These are phyloP conservation scores for Fregetta grallaria DNA, from an alignment of 2,113 vertebrate species.

Conservation along the genomic window DNA sequence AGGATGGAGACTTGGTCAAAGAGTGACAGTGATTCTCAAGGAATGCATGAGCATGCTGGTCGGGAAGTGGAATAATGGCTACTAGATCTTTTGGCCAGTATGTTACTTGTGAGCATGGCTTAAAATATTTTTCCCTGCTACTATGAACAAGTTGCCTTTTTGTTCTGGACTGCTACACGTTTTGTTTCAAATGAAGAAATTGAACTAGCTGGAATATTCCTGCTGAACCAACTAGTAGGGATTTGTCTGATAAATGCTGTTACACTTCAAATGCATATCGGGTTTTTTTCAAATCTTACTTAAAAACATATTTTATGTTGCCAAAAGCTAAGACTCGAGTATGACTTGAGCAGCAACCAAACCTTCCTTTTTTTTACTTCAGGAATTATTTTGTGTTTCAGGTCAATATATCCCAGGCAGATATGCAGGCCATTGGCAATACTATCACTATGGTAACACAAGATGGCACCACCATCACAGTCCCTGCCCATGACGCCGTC, in stretches of 20 bases:
- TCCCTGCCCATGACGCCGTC: constrained; percentile 90
- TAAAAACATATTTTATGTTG: not conserved
- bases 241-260: not conserved
- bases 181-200: not conserved
- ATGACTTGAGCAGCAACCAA: not conserved
- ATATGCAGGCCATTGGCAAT: constrained; percentile 92
- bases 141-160: not conserved
- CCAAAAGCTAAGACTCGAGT: not conserved
- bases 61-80: not conserved
- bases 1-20: not conserved
- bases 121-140: not conserved
- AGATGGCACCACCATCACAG: constrained; percentile 96
- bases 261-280: not conserved
- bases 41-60: not conserved
- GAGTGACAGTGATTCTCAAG: not conserved
- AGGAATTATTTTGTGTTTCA: constrained; percentile 66
- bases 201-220: not conserved
- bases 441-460: constrained; percentile 99
- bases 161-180: not conserved
- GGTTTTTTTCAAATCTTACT: not conserved
- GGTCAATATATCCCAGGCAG: constrained; percentile 95
- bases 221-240: not conserved
- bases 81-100: not conserved
- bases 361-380: not conserved
- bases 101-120: not conserved